Conservation (phyloP, 2,888 invertebrate genomes). For the Philonicus albiceps region DNA sequence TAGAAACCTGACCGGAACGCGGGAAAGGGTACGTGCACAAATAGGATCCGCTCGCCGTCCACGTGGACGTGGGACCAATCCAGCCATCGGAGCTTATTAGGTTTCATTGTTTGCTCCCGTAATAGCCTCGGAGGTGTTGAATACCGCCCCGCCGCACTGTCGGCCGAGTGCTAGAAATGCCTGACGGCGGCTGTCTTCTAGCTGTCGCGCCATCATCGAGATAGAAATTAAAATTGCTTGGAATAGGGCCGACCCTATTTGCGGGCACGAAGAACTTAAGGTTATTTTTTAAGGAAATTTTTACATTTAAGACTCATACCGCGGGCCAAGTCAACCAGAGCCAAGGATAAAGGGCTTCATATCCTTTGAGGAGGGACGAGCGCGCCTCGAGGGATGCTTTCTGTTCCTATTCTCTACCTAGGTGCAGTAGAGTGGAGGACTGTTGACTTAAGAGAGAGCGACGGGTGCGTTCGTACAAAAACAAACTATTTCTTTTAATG, state of each 20-base stretch:
- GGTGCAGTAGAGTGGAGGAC: neutral
- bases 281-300: neutral
- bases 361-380: neutral
- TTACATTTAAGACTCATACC: neutral
- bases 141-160: neutral
- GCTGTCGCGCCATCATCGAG: neutral
- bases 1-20: neutral
- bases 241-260: neutral
- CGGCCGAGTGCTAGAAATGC: neutral
- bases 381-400: neutral
- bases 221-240: neutral
- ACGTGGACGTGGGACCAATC: neutral
- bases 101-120: slow-evolving; percentile 14
- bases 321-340: neutral
- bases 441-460: neutral
- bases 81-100: slow-evolving; percentile 7
- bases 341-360: neutral
- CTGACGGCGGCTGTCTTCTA: neutral
- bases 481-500: neutral
- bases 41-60: neutral
- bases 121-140: slow-evolving; percentile 12
- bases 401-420: neutral
- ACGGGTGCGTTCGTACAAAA: neutral
- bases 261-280: neutral
- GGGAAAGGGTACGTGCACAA: neutral